A percentile compares a stretch with the other conserved stretches of the same genome.
These are phyloP conservation scores for Heteropelma amictum DNA, from an alignment of 2,888 invertebrate genomes.

Conservation along the genomic window DNA sequence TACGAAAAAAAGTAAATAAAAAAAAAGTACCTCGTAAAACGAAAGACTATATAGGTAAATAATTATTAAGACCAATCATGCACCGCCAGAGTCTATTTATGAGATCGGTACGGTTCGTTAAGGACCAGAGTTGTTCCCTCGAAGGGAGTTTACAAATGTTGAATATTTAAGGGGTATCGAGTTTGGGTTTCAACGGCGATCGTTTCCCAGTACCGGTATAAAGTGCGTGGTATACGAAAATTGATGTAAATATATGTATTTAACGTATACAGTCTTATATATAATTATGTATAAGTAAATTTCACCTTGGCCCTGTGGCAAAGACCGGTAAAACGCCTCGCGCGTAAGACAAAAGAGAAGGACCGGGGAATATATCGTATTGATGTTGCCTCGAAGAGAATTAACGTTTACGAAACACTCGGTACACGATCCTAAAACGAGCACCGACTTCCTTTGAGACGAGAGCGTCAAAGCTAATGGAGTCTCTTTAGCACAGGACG, in stretches of 20 bases:
- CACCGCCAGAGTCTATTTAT: no score
- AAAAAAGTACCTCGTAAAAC: no score
- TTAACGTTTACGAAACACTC: slow-evolving; percentile 74
- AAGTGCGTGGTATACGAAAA: slow-evolving; percentile 30
- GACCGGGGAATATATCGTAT: slow-evolving; percentile 51
- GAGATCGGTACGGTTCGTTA: neutral
- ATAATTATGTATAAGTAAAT: slow-evolving; percentile 48
- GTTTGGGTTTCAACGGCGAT: slow-evolving; percentile 6
- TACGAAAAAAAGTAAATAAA: no score
- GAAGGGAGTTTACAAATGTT: slow-evolving; percentile 69
- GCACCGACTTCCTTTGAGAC: slow-evolving; percentile 73
- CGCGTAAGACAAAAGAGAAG: slow-evolving; percentile 4
- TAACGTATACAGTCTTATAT: neutral
- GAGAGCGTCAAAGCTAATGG: slow-evolving; percentile 76
- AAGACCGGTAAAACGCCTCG: slow-evolving; percentile 38
- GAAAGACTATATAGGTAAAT: no score
- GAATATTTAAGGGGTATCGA: slow-evolving; percentile 68
- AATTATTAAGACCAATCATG: no score
- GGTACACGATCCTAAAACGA: slow-evolving; percentile 73
- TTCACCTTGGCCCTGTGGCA: slow-evolving; percentile 31
- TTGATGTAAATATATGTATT: slow-evolving; percentile 32
- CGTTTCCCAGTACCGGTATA: no score
- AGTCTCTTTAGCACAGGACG: slow-evolving; percentile 60
- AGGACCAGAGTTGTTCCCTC: neutral
- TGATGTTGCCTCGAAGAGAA: slow-evolving; percentile 63